phyloP scores from a whole-genome alignment of 2,113 vertebrate genomes.

The Cricetomys ansorgei region DNA sequence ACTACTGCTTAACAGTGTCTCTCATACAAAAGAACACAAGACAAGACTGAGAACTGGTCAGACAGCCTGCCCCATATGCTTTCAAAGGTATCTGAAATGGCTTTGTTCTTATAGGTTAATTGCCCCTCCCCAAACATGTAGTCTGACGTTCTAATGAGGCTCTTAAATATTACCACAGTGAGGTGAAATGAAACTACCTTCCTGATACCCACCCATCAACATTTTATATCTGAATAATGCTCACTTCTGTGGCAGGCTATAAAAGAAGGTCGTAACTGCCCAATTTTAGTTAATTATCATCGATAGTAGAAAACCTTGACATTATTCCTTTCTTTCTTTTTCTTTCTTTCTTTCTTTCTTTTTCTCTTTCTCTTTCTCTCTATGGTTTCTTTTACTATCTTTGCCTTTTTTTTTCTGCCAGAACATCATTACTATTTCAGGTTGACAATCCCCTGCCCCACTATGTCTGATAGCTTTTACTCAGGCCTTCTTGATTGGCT shows the following conservation, averaged over 20 bases:
- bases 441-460: background rate
- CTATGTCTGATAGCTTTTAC: background rate
- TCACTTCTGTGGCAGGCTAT: background rate
- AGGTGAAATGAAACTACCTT: conserved; percentile 26
- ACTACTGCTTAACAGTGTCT: background rate
- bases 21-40: background rate
- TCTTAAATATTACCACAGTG: background rate
- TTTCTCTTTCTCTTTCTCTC: background rate
- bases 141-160: background rate
- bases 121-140: conserved; percentile 26
- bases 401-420: background rate
- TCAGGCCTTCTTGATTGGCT: background rate
- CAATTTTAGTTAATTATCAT: background rate
- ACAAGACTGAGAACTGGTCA: conserved; percentile 12
- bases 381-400: background rate
- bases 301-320: background rate
- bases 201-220: background rate
- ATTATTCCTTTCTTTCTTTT: background rate
- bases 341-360: too few relatives aligned
- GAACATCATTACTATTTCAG: background rate
- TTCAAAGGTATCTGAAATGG: background rate
- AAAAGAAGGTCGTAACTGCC: background rate
- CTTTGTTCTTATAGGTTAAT: background rate
- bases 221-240: background rate
- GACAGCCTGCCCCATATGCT: background rate